Conservation (phyloP, 2,888 invertebrate genomes). For the Drosophila siamana region DNA sequence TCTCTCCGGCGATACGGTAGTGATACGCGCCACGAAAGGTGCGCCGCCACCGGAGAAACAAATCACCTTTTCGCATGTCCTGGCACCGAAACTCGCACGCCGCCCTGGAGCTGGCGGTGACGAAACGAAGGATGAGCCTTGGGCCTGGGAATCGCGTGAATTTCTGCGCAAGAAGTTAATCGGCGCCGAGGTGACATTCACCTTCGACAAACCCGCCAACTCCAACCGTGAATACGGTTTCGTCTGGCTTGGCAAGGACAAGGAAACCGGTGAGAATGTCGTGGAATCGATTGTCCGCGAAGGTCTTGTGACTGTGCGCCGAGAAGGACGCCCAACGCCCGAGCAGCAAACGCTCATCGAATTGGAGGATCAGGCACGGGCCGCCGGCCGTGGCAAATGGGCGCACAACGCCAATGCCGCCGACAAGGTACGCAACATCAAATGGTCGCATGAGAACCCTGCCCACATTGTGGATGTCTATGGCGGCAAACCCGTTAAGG, state of each 20-base stretch:
- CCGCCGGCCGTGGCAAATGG: conserved; percentile 95
- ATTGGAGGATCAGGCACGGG: conserved; percentile 95
- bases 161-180: conserved; percentile 96
- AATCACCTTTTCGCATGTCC: conserved; percentile 95
- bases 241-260: conserved; percentile 94
- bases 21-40: conserved; percentile 93
- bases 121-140: conserved; percentile 95
- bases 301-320: conserved; percentile 93
- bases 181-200: conserved; percentile 95
- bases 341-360: conserved; percentile 91
- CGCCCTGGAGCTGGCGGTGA: conserved; percentile 88
- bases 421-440: conserved; percentile 93
- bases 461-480: conserved; percentile 93
- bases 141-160: conserved; percentile 99
- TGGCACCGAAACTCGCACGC: conserved; percentile 95
- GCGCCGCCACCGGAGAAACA: conserved; percentile 97
- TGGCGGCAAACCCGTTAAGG: conserved; percentile 94
- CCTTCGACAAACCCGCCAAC: conserved; percentile 93
- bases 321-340: conserved; percentile 89
- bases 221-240: conserved; percentile 95
- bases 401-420: conserved; percentile 85
- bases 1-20: conserved; percentile 97
- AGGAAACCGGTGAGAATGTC: conserved; percentile 92
- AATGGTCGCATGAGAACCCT: conserved; percentile 95
- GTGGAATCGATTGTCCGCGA: conserved; percentile 95